Evolutionary conservation across 2,797 vertebrate species (phyloP).

Genomic region (Sternotherus odoratus): DNA sequence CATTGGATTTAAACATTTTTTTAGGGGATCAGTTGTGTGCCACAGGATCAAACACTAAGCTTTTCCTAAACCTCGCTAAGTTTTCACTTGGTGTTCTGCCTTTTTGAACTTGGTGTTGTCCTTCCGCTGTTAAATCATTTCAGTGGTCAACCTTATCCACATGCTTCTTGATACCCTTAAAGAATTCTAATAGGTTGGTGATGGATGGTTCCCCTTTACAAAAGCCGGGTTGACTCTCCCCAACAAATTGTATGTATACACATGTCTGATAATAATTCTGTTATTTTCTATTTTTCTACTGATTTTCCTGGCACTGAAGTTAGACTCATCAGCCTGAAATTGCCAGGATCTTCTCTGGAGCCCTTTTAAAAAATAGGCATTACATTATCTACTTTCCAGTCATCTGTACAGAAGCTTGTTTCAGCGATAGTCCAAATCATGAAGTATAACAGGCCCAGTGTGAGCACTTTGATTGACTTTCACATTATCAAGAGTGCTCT

Average conservation of each 20-base stretch:
- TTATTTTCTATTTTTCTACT: too few relatives aligned
- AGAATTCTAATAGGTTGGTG: background rate
- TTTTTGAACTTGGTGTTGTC: conserved; percentile 19
- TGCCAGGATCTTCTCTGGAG: background rate
- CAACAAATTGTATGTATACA: too few relatives aligned
- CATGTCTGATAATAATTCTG: too few relatives aligned
- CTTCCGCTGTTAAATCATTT: conserved; percentile 13
- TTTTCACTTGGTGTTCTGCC: background rate
- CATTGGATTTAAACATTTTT: conserved; percentile 6
- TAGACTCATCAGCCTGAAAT: too few relatives aligned
- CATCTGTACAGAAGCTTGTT: background rate
- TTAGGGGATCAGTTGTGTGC: conserved; percentile 5
- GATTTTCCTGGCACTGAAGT: too few relatives aligned
- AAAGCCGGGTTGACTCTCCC: background rate
- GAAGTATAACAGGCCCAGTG: fast-evolving
- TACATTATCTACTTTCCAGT: background rate
- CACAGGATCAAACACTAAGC: background rate
- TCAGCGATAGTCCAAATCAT: background rate
- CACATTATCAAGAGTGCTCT: background rate
- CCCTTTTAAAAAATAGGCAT: background rate
- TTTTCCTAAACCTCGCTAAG: background rate
- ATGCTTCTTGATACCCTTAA: background rate
- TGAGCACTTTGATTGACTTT: fast-evolving
- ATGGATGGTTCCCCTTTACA: background rate
- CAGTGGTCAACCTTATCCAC: background rate